Base-by-base conservation (phyloP, 2,888 invertebrate genomes). In the Pteria penguin region DNA sequence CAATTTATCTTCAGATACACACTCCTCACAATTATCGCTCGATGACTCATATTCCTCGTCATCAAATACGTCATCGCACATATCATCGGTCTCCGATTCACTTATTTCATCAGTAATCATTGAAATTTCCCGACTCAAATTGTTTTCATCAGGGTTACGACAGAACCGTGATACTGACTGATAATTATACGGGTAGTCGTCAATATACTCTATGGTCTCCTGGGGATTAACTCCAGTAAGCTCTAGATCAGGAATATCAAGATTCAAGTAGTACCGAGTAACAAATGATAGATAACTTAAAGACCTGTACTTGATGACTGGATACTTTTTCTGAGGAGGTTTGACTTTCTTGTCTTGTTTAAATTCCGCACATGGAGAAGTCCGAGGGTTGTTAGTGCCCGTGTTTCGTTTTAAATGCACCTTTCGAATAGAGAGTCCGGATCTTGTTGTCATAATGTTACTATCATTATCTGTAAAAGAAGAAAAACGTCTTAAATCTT, bases 361-460 rank as follows among this genome's bases (percentile, higher is more conserved):
- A 4, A 63, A 63, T 22, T 61, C 27, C 3, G 57, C 65, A 18
- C 36, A 32, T 32, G 75, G 11, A 26, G 63, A 27, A 2, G 55
- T 65, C 1, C 54, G 63, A 31, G 61, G 36, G 52, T 33, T 52
- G 2, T 55, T 55, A 8, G 78, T 66, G 11, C 82, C 72, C n/a
- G n/a, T n/a, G n/a, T n/a, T n/a, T n/a, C n/a, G n/a, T n/a, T n/a
- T n/a, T n/a, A n/a, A n/a, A n/a, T n/a, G n/a, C 8, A 85, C 76
- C 68, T 85, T 88, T 45, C 81, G 82, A 36, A 89, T 89, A 22
- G 86, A 84, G 61, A 86, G 75, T 0, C 88, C 89, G 29, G 89
- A 89, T 62, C 89, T 72, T n/a, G 89, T 88, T 31, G 83, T 86
- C 88, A 88, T 88, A 33, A 88, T 86, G 78, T 84, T 77, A 4